A percentile compares a stretch with the other conserved stretches of the same genome.
Conservation (phyloP, 1,140 invertebrate species). For the Diabrotica undecimpunctata region DNA sequence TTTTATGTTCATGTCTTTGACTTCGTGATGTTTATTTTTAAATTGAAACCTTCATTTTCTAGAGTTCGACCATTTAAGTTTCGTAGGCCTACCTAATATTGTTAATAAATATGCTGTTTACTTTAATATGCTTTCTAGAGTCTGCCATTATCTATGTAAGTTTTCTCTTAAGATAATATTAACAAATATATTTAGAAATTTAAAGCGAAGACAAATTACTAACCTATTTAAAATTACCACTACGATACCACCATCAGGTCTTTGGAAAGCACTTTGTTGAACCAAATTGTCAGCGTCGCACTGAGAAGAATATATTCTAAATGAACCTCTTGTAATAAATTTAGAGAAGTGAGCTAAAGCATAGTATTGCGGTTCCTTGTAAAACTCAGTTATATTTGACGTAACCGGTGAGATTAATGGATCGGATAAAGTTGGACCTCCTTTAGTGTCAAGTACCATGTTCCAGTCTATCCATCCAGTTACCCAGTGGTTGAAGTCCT, state of each 20-base stretch:
- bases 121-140: no score
- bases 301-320: slow-evolving; percentile 38
- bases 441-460: slow-evolving; percentile 59
- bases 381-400: slow-evolving; percentile 62
- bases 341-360: slow-evolving; percentile 65
- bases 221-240: slow-evolving; percentile 39
- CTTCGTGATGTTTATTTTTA: no score
- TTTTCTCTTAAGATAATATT: no score
- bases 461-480: slow-evolving; percentile 78
- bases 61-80: no score
- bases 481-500: slow-evolving; percentile 58
- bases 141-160: no score
- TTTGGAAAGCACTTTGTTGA: slow-evolving; percentile 48
- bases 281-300: slow-evolving; percentile 27
- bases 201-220: background rate
- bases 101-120: no score
- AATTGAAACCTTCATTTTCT: no score
- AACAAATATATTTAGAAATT: no score
- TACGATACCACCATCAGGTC: slow-evolving; percentile 52
- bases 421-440: slow-evolving; percentile 67
- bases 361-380: slow-evolving; percentile 71
- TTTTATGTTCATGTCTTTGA: no score
- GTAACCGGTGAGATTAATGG: slow-evolving; percentile 66
- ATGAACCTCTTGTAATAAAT: slow-evolving; percentile 54
- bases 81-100: no score